Conservation (phyloP, 2,797 vertebrate species). For the Gobio occitaniae region DNA sequence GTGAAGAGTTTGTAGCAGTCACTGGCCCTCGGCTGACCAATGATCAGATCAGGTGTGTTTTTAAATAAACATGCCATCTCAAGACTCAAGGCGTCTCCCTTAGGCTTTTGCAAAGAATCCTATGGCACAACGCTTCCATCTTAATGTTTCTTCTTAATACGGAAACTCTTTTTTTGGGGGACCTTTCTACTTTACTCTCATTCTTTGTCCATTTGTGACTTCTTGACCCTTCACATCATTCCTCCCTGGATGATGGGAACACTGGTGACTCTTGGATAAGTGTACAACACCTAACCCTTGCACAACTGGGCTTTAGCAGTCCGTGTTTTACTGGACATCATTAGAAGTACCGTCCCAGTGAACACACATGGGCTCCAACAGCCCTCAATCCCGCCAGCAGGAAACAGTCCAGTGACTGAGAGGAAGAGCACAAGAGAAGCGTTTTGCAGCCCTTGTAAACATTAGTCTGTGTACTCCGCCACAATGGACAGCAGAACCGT, state of each 20-base stretch:
- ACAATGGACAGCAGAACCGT: constrained; percentile 98
- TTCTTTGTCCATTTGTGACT: constrained; percentile 12
- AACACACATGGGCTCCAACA: constrained; percentile 39
- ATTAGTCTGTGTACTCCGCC: constrained; percentile 97
- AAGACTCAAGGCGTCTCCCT: constrained; percentile 6
- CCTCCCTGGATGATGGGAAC: background rate
- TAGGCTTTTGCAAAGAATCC: constrained; percentile 5
- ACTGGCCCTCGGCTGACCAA: background rate
- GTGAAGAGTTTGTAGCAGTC: constrained; percentile 16
- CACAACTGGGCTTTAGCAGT: background rate
- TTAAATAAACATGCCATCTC: constrained; percentile 19
- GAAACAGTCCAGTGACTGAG: constrained; percentile 67
- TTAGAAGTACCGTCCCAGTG: constrained; percentile 5
- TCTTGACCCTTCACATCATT: background rate
- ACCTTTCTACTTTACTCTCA: background rate
- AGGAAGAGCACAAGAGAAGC: constrained; percentile 56
- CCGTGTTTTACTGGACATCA: constrained; percentile 18
- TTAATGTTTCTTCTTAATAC: constrained; percentile 7
- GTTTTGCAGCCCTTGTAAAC: constrained; percentile 26
- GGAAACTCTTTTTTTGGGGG: background rate
- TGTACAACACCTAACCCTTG: constrained; percentile 24
- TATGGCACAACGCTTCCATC: background rate
- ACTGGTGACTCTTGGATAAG: constrained; percentile 10
- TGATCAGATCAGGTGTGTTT: constrained; percentile 14
- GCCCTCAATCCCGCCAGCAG: constrained; percentile 78